These are phyloP conservation scores for Austrofundulus limnaeus DNA, from an alignment of 2,113 vertebrate species.

Conservation along the genomic window DNA sequence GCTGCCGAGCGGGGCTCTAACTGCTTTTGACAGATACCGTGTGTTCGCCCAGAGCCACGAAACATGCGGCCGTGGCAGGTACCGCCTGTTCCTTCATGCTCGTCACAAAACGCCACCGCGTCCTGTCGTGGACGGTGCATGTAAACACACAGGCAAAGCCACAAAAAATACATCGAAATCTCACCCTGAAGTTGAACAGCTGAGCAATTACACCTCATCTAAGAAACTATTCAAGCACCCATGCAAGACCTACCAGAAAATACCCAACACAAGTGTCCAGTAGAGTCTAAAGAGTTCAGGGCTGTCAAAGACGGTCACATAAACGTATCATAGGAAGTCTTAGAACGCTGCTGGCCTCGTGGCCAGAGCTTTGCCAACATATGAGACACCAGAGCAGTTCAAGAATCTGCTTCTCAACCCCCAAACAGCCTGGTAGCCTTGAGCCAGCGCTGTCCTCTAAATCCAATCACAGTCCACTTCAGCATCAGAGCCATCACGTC, in stretches of 20 bases:
- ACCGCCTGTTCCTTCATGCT: conserved; percentile 49
- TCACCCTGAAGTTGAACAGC: conserved; percentile 41
- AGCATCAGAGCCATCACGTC: conserved; percentile 77
- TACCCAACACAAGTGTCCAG: not conserved
- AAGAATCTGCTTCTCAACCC: conserved; percentile 70
- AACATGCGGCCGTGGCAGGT: conserved; percentile 68
- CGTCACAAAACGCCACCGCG: conserved; percentile 43
- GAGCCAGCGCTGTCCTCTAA: conserved; percentile 76
- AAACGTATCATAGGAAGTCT: conserved; percentile 1
- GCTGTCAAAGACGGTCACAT: conserved; percentile 2
- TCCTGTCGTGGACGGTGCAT: conserved; percentile 27
- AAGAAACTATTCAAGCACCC: conserved; percentile 11
- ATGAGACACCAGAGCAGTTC: conserved; percentile 69
- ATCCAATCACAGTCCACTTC: conserved; percentile 87
- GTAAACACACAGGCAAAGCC: conserved; percentile 50
- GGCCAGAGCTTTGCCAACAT: conserved; percentile 48
- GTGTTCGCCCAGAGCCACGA: conserved; percentile 80
- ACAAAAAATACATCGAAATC: conserved; percentile 46
- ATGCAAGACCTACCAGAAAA: conserved; percentile 5
- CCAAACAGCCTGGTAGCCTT: conserved; percentile 78
- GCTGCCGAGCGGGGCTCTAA: conserved; percentile 80
- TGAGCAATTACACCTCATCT: conserved; percentile 47
- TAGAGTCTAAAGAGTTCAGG: not conserved
- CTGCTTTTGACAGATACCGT: conserved; percentile 87
- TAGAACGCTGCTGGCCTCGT: conserved; percentile 36